Percentiles rank a stretch among this genome's conserved stretches.
Evolutionary conservation across 2,797 vertebrate species (phyloP).

Genomic region (Macrochelys suwanniensis): DNA sequence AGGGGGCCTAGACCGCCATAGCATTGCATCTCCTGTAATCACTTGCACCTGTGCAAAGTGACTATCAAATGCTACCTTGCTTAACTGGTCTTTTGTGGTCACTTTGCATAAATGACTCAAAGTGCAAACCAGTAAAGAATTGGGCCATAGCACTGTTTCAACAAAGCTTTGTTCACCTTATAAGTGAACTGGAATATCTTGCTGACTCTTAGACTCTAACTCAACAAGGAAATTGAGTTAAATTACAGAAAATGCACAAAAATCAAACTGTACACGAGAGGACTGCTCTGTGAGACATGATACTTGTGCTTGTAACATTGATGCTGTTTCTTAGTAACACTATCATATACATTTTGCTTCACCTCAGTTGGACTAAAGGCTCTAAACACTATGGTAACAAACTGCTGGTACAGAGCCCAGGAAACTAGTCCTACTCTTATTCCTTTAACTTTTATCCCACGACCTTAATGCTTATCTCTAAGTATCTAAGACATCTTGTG

Average conservation of each 20-base stretch:
- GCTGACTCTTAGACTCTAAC: neutral
- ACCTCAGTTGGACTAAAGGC: neutral
- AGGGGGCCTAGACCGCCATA: too few species aligned
- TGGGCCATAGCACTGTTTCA: too few species aligned
- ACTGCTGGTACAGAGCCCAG: neutral
- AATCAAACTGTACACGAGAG: neutral
- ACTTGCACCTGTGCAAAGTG: neutral
- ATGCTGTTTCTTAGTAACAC: neutral
- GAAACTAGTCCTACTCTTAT: neutral
- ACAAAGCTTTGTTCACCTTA: too few species aligned
- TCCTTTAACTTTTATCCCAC: neutral
- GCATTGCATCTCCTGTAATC: neutral
- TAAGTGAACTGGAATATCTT: too few species aligned
- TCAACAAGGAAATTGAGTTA: neutral
- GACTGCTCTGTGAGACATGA: neutral
- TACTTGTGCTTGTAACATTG: neutral
- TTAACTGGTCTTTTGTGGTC: too few species aligned
- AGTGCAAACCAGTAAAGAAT: neutral
- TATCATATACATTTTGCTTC: neutral
- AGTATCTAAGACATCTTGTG: neutral
- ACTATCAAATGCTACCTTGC: neutral
- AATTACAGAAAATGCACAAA: too few species aligned
- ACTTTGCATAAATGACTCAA: neutral
- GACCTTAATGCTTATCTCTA: neutral
- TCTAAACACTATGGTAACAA: neutral